Percentiles rank a stretch among this genome's conserved stretches.
phyloP scores from a whole-genome alignment of 2,113 vertebrate species.

The Calyptomena viridis region DNA sequence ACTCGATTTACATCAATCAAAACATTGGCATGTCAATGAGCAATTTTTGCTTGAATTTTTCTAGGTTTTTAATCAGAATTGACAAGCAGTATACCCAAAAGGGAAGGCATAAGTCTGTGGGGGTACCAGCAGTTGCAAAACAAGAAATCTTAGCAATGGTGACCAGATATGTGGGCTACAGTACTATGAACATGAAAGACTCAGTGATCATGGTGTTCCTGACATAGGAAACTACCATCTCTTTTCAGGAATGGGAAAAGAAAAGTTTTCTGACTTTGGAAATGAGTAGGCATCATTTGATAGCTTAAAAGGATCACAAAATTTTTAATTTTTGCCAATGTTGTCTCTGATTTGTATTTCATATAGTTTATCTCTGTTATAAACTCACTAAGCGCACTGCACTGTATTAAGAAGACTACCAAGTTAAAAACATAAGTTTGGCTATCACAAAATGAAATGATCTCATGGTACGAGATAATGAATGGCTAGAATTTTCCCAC shows the following conservation, averaged over 20 bases:
- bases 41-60: not conserved
- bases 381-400: not conserved
- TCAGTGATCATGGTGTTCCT: constrained; percentile 69
- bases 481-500: not conserved
- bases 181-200: constrained; percentile 71
- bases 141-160: constrained; percentile 67
- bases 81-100: constrained; percentile 28
- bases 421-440: not conserved
- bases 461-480: not conserved
- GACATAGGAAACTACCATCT: constrained; percentile 72
- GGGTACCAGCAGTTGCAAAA: not conserved
- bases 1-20: not conserved
- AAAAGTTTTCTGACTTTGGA: constrained; percentile 19
- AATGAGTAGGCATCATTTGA: fast-evolving
- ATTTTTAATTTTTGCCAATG: not conserved
- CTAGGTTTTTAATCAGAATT: not conserved
- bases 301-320: not conserved
- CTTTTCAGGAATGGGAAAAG: constrained; percentile 75
- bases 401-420: not conserved
- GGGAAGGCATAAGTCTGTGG: not conserved
- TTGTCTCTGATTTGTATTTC: not conserved
- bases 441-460: not conserved
- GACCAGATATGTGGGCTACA: constrained; percentile 67
- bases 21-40: not conserved
- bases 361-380: not conserved